Evolutionary conservation across 2,113 vertebrate species (phyloP).

Genomic region (Vidua macroura): DNA sequence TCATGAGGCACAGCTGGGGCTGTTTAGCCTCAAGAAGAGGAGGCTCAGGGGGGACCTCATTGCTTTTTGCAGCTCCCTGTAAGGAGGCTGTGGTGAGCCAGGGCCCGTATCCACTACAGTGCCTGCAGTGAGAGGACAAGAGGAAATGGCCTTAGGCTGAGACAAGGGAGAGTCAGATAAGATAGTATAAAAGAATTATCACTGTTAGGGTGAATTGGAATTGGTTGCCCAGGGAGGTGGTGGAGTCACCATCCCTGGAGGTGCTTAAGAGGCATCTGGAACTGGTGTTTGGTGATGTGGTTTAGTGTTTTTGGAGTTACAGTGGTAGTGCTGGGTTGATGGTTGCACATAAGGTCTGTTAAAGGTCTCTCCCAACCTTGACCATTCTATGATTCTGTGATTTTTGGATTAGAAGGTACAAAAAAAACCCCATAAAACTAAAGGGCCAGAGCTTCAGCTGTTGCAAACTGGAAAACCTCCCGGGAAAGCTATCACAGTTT

Average conservation of each 20-base stretch:
- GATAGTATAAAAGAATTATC: not conserved
- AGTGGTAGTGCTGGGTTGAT: not conserved
- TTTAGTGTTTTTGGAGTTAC: not conserved
- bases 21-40: not conserved
- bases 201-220: not conserved
- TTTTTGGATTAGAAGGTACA: not conserved
- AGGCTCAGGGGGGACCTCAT: not conserved
- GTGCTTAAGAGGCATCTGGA: not conserved
- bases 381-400: not conserved
- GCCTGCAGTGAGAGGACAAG: not conserved
- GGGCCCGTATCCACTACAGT: fast-evolving
- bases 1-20: not conserved
- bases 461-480: not conserved
- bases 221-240: not conserved
- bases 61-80: not conserved
- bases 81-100: not conserved
- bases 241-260: not conserved
- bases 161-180: not conserved
- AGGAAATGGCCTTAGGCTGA: not conserved
- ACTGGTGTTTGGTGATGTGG: fast-evolving
- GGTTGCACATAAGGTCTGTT: not conserved
- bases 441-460: not conserved
- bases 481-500: not conserved
- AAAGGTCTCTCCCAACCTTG: not conserved
- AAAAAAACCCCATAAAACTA: not conserved